Conservation (phyloP, 2,797 vertebrate species). For the Mus caroli region DNA sequence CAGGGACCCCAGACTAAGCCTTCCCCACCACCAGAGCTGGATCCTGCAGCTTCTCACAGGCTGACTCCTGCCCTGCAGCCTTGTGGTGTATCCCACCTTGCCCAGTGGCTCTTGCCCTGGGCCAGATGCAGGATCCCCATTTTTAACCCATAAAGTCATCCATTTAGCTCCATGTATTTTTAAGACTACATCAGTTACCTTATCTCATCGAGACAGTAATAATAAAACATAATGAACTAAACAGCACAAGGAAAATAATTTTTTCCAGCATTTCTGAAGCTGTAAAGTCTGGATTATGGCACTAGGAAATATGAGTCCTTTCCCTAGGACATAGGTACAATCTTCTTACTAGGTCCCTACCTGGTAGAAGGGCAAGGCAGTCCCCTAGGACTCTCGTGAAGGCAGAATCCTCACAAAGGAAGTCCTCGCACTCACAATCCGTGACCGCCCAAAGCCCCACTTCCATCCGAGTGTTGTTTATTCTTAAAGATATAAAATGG, state of each 20-base stretch:
- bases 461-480: neutral
- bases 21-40: no score
- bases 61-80: no score
- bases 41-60: no score
- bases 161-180: neutral
- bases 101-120: no score
- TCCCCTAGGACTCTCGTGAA: neutral
- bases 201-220: no score
- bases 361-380: neutral
- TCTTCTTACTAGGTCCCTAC: no score
- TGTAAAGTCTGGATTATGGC: neutral
- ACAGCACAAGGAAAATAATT: neutral
- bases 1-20: no score
- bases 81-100: no score
- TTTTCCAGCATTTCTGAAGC: neutral
- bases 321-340: neutral
- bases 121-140: no score
- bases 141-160: neutral
- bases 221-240: neutral
- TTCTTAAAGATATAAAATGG: neutral
- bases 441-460: neutral
- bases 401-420: neutral
- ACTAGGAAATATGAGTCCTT: rapidly evolving
- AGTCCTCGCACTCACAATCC: neutral
- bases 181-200: neutral